Evolutionary conservation across 2,797 vertebrate genomes (phyloP), one percentile per base, ranked within the genome.

Genomic region (Anguilla obscura): DNA sequence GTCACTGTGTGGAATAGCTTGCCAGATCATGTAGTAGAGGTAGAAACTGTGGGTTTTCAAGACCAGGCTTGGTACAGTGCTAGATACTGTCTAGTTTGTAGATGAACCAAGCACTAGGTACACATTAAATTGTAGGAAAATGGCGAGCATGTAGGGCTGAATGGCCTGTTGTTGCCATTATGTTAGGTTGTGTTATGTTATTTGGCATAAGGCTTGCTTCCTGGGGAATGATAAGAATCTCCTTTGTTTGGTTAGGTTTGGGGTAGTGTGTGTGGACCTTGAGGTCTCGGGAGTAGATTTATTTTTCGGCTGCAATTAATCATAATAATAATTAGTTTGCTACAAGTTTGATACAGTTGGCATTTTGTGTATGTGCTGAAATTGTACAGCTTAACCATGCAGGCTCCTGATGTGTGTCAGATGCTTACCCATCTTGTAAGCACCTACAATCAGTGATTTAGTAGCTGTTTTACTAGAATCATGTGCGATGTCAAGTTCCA

Each of bases 151-250:
- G 40, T 40, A 40, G 40, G 40, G 3, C 40, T 40, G 40, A 40
- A 40, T 40, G 40, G 40, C 40, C 40, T 40, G 40, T 40, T 40
- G 0, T 40, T 40, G 40, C 40, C 40, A 40, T 40, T 40, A 40
- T 40, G 40, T 40, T 40, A 40, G 3, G 3, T 40, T 40, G 0
- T 40, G 40, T 40, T 40, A 40, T 40, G 40, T 40, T 45, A 27
- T 84, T 76, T 88, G 89, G 85, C 86, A 80, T 85, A 85, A 91
- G 74, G 71, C 79, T 50, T 56, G 87, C 89, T 79, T 27, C 80
- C 86, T 56, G 86, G 90, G 60, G 84, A 85, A 88, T 89, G 89
- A 90, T 92, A 90, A 92, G 90, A 90, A 88, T 89, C 86, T 88
- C 87, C 88, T 91, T 89, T 91, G 91, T 91, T 90, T 91, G 88